Evolutionary conservation across 2,113 vertebrate genomes (phyloP), one percentile per base, ranked within the genome.

Genomic region (Chamaetylas fuelleborni): DNA sequence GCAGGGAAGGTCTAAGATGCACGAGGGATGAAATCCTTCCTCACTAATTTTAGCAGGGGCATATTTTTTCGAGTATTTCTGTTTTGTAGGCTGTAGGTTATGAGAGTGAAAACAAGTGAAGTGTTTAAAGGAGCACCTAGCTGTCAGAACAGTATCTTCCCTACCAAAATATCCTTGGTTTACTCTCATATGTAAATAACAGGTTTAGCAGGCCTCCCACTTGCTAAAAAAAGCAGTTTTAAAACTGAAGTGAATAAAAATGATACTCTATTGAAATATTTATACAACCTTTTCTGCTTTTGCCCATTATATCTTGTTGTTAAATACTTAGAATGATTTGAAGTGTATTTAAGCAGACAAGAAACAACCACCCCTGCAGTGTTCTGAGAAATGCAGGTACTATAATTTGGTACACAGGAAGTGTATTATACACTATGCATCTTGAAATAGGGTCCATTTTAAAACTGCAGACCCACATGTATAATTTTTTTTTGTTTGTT

Each of bases 71-170:
- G 40, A 0, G 0, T 64, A 29, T 76, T 79, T 92, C 74, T 92
- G 16, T 47, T 81, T 77, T 79, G 62, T 78, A 72, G 73, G 57
- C 70, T 58, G 11, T 60, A 69, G 77, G 36, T 77, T 88, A 66
- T 53, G 51, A 78, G 82, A 51, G 20, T 82, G 81, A 87, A 92
- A 95, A 60, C 34, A 85, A 93, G 71, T 19, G 38, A 60, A 56
- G 50, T 51, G 65, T 51, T 87, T 95, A 73, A 92, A 95, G 87
- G 76, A 73, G 15, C 66, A 73, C 53, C 57, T 88, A 77, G 45
- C 42, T 94, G 62, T 90, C 70, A 92, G 92, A 95, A 92, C 81
- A 78, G 58, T 81, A 57, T 85, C 42, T 91, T 91, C 51, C 58
- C 60, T 80, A 66, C 67, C 18, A 61, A 79, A 81, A 88, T 87